Evolutionary conservation across 1,140 invertebrate species (phyloP), one percentile per base, ranked within the genome.

Genomic region (Brachystomella parvula): DNA sequence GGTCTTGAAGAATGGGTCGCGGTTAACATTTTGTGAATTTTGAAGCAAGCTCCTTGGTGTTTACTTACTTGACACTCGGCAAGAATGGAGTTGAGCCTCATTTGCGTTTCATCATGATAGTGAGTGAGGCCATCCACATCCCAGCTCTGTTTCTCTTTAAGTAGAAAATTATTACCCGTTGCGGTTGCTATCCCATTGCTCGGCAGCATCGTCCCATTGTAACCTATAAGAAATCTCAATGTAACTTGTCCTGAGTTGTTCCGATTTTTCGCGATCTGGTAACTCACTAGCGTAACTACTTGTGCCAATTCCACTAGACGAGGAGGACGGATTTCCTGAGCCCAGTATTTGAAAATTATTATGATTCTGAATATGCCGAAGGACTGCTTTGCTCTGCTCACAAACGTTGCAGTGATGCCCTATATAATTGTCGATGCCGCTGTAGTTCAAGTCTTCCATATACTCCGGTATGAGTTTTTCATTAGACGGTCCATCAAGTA

Each of bases 51-150:
- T n/a, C n/a, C n/a, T n/a, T n/a, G n/a, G n/a, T 15, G 24, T 19
- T 53, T 6, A 53, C 49, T 53, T 76, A 90, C 89, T 83, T 86
- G 86, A 75, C 91, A 85, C 70, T 89, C 86, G 31, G 84, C 78
- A 69, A 89, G 86, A 67, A 93, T 88, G 76, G 92, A 87, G 76
- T 86, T 83, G 69, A 94, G 79, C 67, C 90, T 78, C 74, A 85
- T 83, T 76, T 93, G 90, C 68, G 89, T 80, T 64, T 89, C 85
- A 75, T 89, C 90, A 70, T 85, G 81, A 67, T 88, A 83, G 61
- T 87, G 84, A 47, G 87, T 84, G 69, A 94, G 80, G 57, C 92
- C 92, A 79, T 94, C 91, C n/a, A 87, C 78, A 69, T 86, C 84
- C 30, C 63, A 66, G 19, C 35, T 61, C 32, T 64, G 33, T 26